Evolutionary conservation across 2,888 invertebrate genomes (phyloP), one percentile per base, ranked within the genome.

Genomic region (Drosophila anceps): DNA sequence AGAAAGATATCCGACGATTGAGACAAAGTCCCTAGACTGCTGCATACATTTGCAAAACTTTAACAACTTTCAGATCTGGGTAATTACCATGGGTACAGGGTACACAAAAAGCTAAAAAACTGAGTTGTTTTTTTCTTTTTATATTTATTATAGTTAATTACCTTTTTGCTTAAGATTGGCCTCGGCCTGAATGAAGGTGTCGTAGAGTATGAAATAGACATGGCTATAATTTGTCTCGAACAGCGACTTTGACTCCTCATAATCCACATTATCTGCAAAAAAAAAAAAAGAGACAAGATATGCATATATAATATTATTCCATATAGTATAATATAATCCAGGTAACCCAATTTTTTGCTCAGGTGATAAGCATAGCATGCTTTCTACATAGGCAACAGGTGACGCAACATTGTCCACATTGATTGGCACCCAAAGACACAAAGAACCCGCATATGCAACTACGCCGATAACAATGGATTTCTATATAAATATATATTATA

Each of bases 191-290:
- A 98, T 96, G 93, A 99, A 98, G 91, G 97, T 97, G 93, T 99
- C 98, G 93, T 98, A 98, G 76, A 99, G 95, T 91, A 98, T 97
- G 92, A 97, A 98, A 93, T 98, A 99, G 57, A 99, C 97, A 94
- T 98, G 97, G 90, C 98, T 98, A 93, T 98, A 98, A 94, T 98
- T 98, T 62, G 96, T 96, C 93, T 98, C 98, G 93, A 99, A 98
- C 91, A 98, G 96, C 67, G 95, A 95, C 94, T 98, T 98, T 20
- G 97, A 96, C 94, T 98, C 98, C 84, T 96, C 95, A 68, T 94
- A 94, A 92, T 98, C 98, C 89, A 96, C 96, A 94, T 97, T 97
- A 93, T 98, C 98, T 98, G 94, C 31, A 84, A 84, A 59, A 95
- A 86, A 20, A 18, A 31, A 5, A 31, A 35, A 59, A 95, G 86